phyloP scores from a whole-genome alignment of 37 sponge, comb jelly and placozoan genomes.

The Theonella swinhoei region DNA sequence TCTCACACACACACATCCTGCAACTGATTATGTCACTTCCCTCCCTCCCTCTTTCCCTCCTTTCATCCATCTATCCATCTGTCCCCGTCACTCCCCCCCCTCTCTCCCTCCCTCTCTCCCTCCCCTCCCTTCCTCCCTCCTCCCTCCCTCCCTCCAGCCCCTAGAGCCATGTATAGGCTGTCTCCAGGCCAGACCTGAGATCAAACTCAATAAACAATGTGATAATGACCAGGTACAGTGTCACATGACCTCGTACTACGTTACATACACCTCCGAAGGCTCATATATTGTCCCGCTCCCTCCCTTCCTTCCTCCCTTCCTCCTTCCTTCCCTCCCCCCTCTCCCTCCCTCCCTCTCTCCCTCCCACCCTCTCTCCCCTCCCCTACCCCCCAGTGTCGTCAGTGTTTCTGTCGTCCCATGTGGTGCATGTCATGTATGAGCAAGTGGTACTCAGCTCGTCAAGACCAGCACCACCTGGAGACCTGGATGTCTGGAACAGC shows the following conservation, averaged over 20 bases:
- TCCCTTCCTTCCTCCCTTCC: too few species aligned
- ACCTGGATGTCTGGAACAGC: constrained; percentile 88
- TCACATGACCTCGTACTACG: too few species aligned
- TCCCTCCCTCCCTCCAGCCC: not conserved
- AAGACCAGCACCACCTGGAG: constrained; percentile 82
- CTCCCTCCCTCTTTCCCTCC: not conserved
- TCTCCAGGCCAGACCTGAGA: constrained; percentile 67
- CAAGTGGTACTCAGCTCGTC: constrained; percentile 95
- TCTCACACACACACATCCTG: not conserved
- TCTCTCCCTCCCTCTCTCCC: too few species aligned
- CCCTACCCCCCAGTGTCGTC: constrained; percentile 40
- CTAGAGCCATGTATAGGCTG: constrained; percentile 94
- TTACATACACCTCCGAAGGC: not conserved
- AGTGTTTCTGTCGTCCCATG: constrained; percentile 91
- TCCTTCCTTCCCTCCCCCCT: not conserved
- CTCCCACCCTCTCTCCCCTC: not conserved
- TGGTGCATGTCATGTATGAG: constrained; percentile 97
- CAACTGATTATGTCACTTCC: not conserved
- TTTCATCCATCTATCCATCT: not conserved
- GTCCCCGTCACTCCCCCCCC: too few species aligned
- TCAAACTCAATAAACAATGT: constrained; percentile 90
- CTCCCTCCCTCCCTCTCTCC: not conserved
- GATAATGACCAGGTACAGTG: constrained; percentile 36
- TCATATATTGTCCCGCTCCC: not conserved
- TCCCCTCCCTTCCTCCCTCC: not conserved